These are phyloP conservation scores for Pseudomyrmex concolor DNA, from an alignment of 1,140 invertebrate species.

Conservation along the genomic window DNA sequence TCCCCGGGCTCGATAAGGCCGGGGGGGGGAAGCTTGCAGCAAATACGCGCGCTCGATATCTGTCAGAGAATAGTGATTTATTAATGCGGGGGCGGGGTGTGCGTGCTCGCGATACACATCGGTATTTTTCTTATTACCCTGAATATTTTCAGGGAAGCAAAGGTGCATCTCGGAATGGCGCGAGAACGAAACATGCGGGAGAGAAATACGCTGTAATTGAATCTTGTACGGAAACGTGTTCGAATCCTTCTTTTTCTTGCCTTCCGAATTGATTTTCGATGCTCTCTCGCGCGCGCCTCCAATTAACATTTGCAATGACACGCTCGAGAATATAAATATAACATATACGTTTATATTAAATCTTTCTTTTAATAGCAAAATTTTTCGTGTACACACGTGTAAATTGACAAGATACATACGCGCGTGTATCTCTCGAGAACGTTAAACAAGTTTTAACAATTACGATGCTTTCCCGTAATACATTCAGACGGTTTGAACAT, in stretches of 20 bases:
- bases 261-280: constrained; percentile 32
- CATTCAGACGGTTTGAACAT: neutral
- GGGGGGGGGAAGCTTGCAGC: constrained; percentile 37
- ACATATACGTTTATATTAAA: too few species aligned
- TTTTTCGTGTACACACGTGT: too few species aligned
- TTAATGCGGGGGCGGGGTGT: constrained; percentile 21
- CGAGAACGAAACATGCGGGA: constrained; percentile 10
- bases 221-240: neutral
- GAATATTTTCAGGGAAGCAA: constrained; percentile 51
- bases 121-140: constrained; percentile 53
- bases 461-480: neutral
- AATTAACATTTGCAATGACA: constrained; percentile 29
- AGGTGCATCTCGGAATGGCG: neutral
- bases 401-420: too few species aligned
- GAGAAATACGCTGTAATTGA: constrained; percentile 36
- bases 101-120: constrained; percentile 27
- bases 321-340: too few species aligned
- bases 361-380: too few species aligned
- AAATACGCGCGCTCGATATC: constrained; percentile 58
- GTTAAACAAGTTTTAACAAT: too few species aligned
- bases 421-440: too few species aligned
- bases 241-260: neutral
- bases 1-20: constrained; percentile 66
- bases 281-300: constrained; percentile 15
- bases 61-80: constrained; percentile 44